Evolutionary conservation across 2,797 vertebrate genomes (phyloP).

Genomic region (Premnoplex brunnescens): DNA sequence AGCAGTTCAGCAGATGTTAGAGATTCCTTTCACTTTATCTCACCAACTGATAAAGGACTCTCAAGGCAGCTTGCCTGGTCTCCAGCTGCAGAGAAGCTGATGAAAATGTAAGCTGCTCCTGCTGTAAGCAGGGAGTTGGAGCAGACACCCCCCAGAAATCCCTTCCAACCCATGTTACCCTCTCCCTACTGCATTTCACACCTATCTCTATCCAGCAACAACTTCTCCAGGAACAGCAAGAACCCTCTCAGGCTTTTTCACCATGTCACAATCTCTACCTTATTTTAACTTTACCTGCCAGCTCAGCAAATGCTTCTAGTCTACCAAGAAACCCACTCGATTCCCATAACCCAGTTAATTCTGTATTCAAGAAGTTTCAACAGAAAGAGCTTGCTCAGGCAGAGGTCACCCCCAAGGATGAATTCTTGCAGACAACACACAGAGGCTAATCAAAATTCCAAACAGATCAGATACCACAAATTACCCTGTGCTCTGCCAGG

Average conservation of each 20-base stretch:
- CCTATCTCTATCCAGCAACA: background rate
- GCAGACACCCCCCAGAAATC: background rate
- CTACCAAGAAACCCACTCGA: background rate
- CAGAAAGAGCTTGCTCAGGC: background rate
- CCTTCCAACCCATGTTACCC: background rate
- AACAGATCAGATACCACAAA: background rate
- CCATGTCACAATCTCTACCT: background rate
- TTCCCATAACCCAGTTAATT: background rate
- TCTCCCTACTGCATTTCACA: background rate
- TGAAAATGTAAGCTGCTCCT: background rate
- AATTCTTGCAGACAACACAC: background rate
- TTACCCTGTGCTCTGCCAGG: constrained; percentile 88
- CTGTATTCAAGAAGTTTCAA: background rate
- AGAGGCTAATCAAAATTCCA: background rate
- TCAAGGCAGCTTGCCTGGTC: background rate
- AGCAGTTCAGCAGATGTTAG: constrained; percentile 1
- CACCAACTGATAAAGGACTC: background rate
- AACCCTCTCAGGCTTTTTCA: background rate
- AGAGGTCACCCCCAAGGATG: background rate
- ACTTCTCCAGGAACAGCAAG: background rate
- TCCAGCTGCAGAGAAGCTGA: background rate
- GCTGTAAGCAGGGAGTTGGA: background rate
- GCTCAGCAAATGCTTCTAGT: background rate
- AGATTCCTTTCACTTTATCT: background rate
- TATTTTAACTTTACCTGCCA: background rate